Evolutionary conservation across 2,113 vertebrate genomes (phyloP).

Genomic region (Vanacampus margaritifer): DNA sequence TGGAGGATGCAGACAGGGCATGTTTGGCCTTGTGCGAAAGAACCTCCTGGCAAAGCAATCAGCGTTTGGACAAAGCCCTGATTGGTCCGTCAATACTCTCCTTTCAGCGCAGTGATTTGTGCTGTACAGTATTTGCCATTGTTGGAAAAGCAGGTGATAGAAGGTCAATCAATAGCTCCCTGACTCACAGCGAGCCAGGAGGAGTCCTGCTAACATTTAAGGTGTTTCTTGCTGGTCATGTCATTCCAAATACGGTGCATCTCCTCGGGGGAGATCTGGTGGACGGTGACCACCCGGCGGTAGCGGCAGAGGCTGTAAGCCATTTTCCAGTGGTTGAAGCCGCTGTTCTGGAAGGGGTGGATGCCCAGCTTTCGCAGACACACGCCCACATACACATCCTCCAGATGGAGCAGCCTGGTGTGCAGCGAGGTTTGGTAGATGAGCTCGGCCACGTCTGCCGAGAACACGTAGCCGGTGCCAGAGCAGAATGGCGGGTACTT

Average conservation of each 20-base stretch:
- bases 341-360: slow-evolving; percentile 97
- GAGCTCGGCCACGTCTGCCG: slow-evolving; percentile 92
- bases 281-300: slow-evolving; percentile 92
- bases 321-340: slow-evolving; percentile 99
- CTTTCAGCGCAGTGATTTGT: slow-evolving; percentile 9
- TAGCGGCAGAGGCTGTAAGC: slow-evolving; percentile 96
- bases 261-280: slow-evolving; percentile 97
- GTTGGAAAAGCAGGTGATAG: not conserved
- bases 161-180: not conserved
- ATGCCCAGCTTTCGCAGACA: slow-evolving; percentile 95
- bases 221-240: slow-evolving; percentile 99
- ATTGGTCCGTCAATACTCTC: slow-evolving; percentile 2
- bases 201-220: slow-evolving; percentile 82
- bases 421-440: slow-evolving; percentile 96
- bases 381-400: slow-evolving; percentile 95
- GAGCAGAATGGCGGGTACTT: slow-evolving; percentile 98
- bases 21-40: slow-evolving; percentile 25
- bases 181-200: not conserved
- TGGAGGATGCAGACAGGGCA: slow-evolving; percentile 11
- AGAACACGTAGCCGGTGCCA: slow-evolving; percentile 96
- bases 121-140: slow-evolving; percentile 15
- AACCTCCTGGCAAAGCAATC: slow-evolving; percentile 22
- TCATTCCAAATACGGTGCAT: slow-evolving; percentile 99
- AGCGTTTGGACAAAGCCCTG: slow-evolving; percentile 2
- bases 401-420: slow-evolving; percentile 94